Evolutionary conservation across 2,888 invertebrate species (phyloP).

Genomic region (Leptura quadrifasciata): DNA sequence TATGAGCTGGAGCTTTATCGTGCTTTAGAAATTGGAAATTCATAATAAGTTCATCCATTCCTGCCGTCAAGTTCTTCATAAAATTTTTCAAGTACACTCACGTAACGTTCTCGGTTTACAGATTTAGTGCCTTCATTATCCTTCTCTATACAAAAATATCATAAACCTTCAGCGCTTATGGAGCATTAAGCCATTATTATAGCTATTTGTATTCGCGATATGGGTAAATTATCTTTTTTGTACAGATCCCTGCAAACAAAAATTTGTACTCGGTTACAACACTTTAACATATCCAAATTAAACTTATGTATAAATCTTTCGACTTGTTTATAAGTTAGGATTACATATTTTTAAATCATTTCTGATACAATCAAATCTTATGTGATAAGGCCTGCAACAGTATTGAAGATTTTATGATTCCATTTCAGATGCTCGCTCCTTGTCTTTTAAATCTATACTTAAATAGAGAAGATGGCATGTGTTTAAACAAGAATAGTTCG

Average conservation of each 20-base stretch:
- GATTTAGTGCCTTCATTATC: not conserved
- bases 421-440: too few relatives aligned
- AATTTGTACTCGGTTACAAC: too few relatives aligned
- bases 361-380: too few relatives aligned
- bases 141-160: not conserved
- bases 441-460: too few relatives aligned
- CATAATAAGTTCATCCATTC: conserved; percentile 7
- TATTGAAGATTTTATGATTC: too few relatives aligned
- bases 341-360: too few relatives aligned
- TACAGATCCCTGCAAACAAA: not conserved
- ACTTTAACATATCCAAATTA: too few relatives aligned
- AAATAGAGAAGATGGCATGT: too few relatives aligned
- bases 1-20: not conserved
- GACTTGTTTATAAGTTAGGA: too few relatives aligned
- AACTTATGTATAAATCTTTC: too few relatives aligned
- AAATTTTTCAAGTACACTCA: conserved; percentile 1
- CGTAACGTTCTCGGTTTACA: conserved; percentile 2
- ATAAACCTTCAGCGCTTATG: not conserved
- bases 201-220: not conserved
- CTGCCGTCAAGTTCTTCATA: not conserved
- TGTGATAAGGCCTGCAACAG: too few relatives aligned
- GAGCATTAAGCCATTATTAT: not conserved
- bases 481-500: too few relatives aligned
- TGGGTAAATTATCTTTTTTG: not conserved
- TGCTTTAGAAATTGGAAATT: conserved; percentile 3